Evolutionary conservation across 1,140 invertebrate species (phyloP).

Genomic region (Grapholita molesta): DNA sequence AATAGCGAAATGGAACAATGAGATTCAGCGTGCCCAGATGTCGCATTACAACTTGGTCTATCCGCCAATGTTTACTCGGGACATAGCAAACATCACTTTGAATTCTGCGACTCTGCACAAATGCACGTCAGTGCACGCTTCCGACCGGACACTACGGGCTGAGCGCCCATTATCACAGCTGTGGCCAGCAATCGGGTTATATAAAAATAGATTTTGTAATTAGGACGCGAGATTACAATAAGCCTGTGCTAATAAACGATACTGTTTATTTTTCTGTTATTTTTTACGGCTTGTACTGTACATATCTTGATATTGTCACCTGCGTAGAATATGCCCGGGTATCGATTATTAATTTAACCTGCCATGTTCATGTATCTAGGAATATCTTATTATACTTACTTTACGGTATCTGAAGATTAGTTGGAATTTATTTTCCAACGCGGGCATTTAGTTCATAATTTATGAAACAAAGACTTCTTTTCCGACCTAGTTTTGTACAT

Average conservation of each 20-base stretch:
- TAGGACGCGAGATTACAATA: background rate
- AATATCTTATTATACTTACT: too few relatives aligned
- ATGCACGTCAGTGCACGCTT: conserved; percentile 10
- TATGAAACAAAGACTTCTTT: too few relatives aligned
- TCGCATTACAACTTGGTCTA: conserved; percentile 39
- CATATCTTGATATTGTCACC: too few relatives aligned
- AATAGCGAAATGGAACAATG: conserved; percentile 41
- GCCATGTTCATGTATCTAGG: too few relatives aligned
- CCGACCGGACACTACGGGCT: conserved; percentile 10
- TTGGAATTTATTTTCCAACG: too few relatives aligned
- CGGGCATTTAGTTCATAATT: too few relatives aligned
- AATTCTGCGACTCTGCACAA: background rate
- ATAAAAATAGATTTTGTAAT: background rate
- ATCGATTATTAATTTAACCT: too few relatives aligned
- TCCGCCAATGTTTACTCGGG: background rate
- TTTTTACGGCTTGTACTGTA: too few relatives aligned
- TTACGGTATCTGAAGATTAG: too few relatives aligned
- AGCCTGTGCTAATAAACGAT: background rate
- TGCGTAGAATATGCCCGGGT: too few relatives aligned
- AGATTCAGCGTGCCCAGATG: conserved; percentile 36
- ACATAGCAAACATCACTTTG: conserved; percentile 6
- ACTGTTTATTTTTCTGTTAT: too few relatives aligned
- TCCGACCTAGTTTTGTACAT: too few relatives aligned
- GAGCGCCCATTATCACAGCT: conserved; percentile 1
- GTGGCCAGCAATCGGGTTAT: conserved; percentile 6